A percentile compares a stretch with the other conserved stretches of the same genome.
Evolutionary conservation across 2,113 vertebrate genomes (phyloP).

Genomic region (Chloropsis cyanopogon): DNA sequence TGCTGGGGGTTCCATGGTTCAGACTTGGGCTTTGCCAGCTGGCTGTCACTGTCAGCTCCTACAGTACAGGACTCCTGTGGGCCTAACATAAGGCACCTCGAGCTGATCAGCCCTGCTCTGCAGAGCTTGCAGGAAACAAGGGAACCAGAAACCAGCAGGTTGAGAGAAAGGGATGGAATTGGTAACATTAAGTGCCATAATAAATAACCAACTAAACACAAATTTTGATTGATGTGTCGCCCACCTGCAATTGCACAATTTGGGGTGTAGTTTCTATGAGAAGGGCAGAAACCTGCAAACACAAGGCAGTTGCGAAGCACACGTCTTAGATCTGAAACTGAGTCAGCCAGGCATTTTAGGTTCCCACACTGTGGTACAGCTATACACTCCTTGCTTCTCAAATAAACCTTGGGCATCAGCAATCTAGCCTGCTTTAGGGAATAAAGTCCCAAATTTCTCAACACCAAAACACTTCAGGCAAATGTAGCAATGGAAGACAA

Average conservation of each 20-base stretch:
- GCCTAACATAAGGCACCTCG: background rate
- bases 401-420: background rate
- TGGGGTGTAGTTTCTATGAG: background rate
- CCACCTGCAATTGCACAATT: background rate
- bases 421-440: background rate
- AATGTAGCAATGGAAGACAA: background rate
- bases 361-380: background rate
- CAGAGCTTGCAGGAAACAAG: background rate
- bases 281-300: background rate
- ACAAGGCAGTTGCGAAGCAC: background rate
- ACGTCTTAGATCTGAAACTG: background rate
- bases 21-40: background rate
- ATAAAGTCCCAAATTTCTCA: background rate
- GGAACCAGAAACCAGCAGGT: background rate
- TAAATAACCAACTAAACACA: background rate
- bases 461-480: background rate
- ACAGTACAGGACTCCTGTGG: background rate
- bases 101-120: accelerated
- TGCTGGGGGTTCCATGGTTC: background rate
- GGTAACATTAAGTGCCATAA: background rate
- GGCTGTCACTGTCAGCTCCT: background rate
- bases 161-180: background rate
- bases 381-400: background rate
- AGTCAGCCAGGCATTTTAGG: background rate
- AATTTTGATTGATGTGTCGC: background rate